A percentile compares a stretch with the other conserved stretches of the same genome.
Evolutionary conservation across 1,140 invertebrate species (phyloP).

Genomic region (Trachymyrmex septentrionalis): DNA sequence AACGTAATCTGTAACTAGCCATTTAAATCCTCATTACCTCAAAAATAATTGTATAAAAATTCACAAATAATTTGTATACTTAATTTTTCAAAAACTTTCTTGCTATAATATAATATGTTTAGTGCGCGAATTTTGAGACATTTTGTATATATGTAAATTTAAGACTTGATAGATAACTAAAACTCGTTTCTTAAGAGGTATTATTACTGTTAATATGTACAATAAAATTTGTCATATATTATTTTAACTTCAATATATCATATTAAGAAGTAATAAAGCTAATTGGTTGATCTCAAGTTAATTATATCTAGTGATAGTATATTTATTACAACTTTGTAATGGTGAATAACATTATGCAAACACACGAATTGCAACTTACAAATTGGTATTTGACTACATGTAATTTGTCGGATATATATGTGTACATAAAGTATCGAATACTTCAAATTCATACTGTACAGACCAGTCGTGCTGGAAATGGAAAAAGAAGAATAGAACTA

Average conservation of each 20-base stretch:
- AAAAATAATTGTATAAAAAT: too few relatives aligned
- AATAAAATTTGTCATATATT: background rate
- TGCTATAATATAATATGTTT: too few relatives aligned
- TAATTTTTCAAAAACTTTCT: too few relatives aligned
- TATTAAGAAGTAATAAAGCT: background rate
- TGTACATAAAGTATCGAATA: background rate
- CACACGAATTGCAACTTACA: background rate
- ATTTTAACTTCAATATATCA: background rate
- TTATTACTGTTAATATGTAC: conserved; percentile 16
- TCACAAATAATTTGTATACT: too few relatives aligned
- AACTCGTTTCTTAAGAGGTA: background rate
- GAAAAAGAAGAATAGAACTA: background rate
- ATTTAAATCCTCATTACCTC: too few relatives aligned
- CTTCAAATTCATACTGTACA: background rate
- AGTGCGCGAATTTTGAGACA: too few relatives aligned
- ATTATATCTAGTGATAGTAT: background rate
- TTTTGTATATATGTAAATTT: background rate
- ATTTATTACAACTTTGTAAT: background rate
- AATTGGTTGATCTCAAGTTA: background rate
- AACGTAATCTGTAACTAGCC: too few relatives aligned
- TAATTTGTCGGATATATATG: background rate
- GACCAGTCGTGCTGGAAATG: background rate
- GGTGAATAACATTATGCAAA: background rate
- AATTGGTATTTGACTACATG: background rate
- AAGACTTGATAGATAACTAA: background rate